These are phyloP conservation scores for Synchiropus splendidus DNA, from an alignment of 2,113 vertebrate genomes.

Conservation along the genomic window DNA sequence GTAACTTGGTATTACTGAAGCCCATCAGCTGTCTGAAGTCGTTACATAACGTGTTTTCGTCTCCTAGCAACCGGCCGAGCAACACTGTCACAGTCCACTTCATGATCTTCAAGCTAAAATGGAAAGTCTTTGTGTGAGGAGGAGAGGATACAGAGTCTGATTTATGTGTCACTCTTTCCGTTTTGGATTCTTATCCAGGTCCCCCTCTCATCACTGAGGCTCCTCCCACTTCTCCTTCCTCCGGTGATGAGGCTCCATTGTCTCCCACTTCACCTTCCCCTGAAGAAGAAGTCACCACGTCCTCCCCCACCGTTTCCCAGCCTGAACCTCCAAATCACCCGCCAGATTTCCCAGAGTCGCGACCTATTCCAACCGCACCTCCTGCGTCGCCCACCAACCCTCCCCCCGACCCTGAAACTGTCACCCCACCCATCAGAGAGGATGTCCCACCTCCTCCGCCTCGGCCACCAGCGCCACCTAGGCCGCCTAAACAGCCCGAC, in stretches of 20 bases:
- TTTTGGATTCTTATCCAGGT: constrained; percentile 45
- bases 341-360: constrained; percentile 53
- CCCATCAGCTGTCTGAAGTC: constrained; percentile 21
- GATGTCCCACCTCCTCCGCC: constrained; percentile 33
- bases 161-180: neutral
- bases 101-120: neutral
- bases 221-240: constrained; percentile 27
- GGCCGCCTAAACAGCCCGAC: constrained; percentile 66
- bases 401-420: constrained; percentile 18
- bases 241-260: constrained; percentile 5
- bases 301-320: neutral
- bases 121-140: constrained; percentile 14
- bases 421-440: constrained; percentile 32
- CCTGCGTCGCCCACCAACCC: constrained; percentile 29
- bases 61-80: constrained; percentile 41
- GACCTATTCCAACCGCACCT: constrained; percentile 36
- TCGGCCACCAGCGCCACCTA: constrained; percentile 57
- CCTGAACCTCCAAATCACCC: constrained; percentile 22
- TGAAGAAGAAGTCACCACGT: constrained; percentile 30
- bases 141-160: neutral
- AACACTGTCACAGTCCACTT: constrained; percentile 10
- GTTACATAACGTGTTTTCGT: constrained; percentile 48
- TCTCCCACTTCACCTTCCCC: constrained; percentile 14
- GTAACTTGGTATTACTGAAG: constrained; percentile 2
- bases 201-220: constrained; percentile 52